Conservation (phyloP, 2,113 vertebrate species). For the Cathartes aura region DNA sequence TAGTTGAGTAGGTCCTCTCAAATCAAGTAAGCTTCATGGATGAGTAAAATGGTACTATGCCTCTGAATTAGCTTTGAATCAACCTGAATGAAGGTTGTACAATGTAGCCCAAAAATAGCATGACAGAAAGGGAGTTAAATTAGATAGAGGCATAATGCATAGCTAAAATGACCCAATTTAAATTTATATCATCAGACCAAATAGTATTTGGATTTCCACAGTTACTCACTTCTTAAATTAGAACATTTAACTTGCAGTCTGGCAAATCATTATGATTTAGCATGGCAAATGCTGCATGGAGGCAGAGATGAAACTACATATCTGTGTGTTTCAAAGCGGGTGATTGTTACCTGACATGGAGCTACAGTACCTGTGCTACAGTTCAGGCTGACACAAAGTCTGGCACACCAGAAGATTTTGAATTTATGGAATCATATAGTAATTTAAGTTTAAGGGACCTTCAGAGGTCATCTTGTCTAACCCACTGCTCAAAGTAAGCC, state of each 20-base stretch:
- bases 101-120: background rate
- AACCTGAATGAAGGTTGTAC: background rate
- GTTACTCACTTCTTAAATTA: background rate
- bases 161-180: background rate
- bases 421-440: background rate
- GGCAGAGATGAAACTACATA: background rate
- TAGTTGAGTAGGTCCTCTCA: background rate
- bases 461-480: background rate
- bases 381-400: background rate
- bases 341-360: background rate
- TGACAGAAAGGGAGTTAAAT: background rate
- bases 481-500: background rate
- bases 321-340: background rate
- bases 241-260: background rate
- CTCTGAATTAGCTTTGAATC: background rate
- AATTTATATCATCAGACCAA: background rate
- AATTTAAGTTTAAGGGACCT: background rate
- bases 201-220: background rate
- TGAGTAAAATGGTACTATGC: background rate
- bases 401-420: background rate
- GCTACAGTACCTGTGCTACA: background rate
- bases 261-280: background rate
- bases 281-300: background rate
- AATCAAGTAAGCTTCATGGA: background rate
- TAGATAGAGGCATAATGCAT: background rate